Base-by-base conservation (phyloP, 2,888 invertebrate genomes). In the Clostera curtula region DNA sequence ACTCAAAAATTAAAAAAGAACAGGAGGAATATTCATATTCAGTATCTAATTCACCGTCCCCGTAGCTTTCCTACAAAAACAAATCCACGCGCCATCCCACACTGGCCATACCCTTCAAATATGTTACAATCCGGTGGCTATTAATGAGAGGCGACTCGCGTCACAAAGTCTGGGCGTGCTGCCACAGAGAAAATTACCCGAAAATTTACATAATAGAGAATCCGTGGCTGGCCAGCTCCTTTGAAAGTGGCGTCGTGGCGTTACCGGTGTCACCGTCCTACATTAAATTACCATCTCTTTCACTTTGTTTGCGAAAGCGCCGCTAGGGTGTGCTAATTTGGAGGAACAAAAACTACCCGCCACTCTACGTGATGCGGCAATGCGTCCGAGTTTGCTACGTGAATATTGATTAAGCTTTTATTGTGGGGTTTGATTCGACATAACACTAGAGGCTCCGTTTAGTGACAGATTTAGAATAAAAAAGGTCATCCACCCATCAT, bases 191-290 rank as follows among this genome's bases (percentile, higher is more conserved):
- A 79, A 80, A 80, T 80, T 80, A 80, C 74, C 62, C 57, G 66
- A 58, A 71, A 80, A 82, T 82, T 82, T 82, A 75, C 82, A 82
- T 82, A 80, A 82, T 79, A 77, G 77, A 77, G 74, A 80, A 76
- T 74, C 79, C 73, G 77, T 79, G 77, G 76, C 71, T 58, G 59
- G 66, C 68, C 66, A 65, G 56, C 71, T 74, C 77, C 79, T 80
- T 80, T 79, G 79, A 77, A 75, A 75, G 67, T 67, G 58, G 67
- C 50, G 57, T 63, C 62, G 48, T 43, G 64, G 66, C 60, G 73
- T 62, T 62, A 69, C 71, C 60, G 72, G 66, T 73, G 79, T 76
- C 77, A 70, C 70, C 62, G 60, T 56, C 67, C 66, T 58, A 75
- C 75, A 80, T 79, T 75, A 75, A 77, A 80, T 80, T 79, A 80